Evolutionary conservation across 1,140 invertebrate genomes (phyloP).

Genomic region (Drosophila bifasciata): DNA sequence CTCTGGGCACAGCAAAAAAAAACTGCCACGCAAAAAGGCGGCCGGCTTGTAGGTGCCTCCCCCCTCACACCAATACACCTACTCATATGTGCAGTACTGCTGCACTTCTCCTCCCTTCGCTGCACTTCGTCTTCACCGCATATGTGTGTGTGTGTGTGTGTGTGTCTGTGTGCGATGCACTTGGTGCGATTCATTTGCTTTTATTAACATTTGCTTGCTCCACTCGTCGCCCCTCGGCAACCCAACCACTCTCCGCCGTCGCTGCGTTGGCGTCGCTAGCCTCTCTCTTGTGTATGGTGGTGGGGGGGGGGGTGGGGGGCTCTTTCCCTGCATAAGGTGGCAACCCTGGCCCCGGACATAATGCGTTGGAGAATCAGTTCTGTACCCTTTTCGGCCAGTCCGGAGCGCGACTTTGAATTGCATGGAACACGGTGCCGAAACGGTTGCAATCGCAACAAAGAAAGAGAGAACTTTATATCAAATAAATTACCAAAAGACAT

Average conservation of each 20-base stretch:
- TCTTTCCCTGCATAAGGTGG: conserved; percentile 51
- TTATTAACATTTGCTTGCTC: conserved; percentile 74
- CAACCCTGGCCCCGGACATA: conserved; percentile 58
- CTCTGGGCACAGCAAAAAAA: conserved; percentile 70
- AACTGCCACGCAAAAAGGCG: conserved; percentile 72
- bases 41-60: conserved; percentile 59
- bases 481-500: conserved; percentile 2
- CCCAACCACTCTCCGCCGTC: conserved; percentile 18
- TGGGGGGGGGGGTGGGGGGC: no score
- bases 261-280: conserved; percentile 44
- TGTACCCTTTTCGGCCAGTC: conserved; percentile 81
- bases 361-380: conserved; percentile 76
- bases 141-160: conserved; percentile 27
- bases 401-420: conserved; percentile 80
- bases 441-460: conserved; percentile 27
- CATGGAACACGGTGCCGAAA: conserved; percentile 51
- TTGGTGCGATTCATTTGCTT: conserved; percentile 81
- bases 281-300: conserved; percentile 36
- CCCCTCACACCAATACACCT: conserved; percentile 17
- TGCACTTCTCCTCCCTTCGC: conserved; percentile 32
- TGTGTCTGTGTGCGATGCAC: conserved; percentile 61
- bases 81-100: conserved; percentile 22
- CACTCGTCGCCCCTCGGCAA: conserved; percentile 21
- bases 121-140: conserved; percentile 15
- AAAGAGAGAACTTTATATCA: conserved; percentile 2